phyloP scores from a whole-genome alignment of 2,113 vertebrate species.

The Hemiprocne comata region DNA sequence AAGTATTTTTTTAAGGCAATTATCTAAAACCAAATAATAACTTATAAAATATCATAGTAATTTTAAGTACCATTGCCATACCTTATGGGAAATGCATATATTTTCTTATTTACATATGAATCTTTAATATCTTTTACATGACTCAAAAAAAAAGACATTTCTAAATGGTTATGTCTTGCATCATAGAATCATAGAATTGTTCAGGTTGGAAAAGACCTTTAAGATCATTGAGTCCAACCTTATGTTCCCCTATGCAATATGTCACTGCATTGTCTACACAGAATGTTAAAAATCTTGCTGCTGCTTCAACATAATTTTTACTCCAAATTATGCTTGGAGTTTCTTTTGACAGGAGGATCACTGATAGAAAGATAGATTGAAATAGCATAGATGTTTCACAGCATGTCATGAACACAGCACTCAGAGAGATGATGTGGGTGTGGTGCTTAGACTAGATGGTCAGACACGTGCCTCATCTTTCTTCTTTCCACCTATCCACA shows the following conservation, averaged over 20 bases:
- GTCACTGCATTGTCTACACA: background rate
- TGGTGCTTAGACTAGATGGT: background rate
- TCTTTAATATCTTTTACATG: background rate
- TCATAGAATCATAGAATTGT: too few relatives aligned
- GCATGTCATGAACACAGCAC: background rate
- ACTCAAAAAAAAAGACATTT: background rate
- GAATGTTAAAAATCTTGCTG: background rate
- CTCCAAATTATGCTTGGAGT: background rate
- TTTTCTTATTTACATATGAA: background rate
- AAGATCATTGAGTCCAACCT: too few relatives aligned
- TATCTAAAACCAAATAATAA: background rate
- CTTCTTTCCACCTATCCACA: background rate
- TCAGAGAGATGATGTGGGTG: too few relatives aligned
- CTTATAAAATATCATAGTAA: background rate
- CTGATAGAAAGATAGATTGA: background rate
- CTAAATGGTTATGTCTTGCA: background rate
- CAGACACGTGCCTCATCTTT: background rate
- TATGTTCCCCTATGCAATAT: background rate
- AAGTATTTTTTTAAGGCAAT: background rate
- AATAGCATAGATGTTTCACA: background rate
- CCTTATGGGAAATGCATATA: background rate
- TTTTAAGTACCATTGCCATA: background rate
- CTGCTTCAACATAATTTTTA: background rate
- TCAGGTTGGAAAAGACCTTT: too few relatives aligned
- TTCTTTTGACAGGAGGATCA: background rate